phyloP scores from a whole-genome alignment of 2,113 vertebrate species.

The Plectropomus leopardus region DNA sequence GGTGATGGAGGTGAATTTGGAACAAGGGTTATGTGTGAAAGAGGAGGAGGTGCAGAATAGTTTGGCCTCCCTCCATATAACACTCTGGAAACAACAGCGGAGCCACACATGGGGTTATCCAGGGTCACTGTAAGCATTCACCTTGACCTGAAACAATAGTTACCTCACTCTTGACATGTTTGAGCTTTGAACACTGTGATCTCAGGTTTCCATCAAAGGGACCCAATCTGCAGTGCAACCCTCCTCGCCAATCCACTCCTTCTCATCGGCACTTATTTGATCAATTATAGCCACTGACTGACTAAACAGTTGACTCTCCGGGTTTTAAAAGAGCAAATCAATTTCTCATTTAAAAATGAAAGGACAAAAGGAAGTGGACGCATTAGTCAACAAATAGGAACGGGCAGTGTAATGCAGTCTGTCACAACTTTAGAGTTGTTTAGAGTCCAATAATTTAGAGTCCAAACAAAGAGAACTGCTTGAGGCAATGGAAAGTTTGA shows the following conservation, averaged over 20 bases:
- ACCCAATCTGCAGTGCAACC: neutral
- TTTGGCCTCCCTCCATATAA: constrained; percentile 43
- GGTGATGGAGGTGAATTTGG: neutral
- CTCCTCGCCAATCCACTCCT: constrained; percentile 1
- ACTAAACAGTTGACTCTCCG: constrained; percentile 48
- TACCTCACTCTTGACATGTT: neutral
- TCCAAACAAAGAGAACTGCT: neutral
- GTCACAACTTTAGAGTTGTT: constrained; percentile 6
- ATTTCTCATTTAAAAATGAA: constrained; percentile 68
- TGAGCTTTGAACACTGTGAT: neutral
- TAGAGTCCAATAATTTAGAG: too few species aligned
- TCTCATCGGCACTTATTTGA: constrained; percentile 40
- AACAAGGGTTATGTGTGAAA: neutral
- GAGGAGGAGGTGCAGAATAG: constrained; percentile 14
- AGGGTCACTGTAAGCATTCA: neutral
- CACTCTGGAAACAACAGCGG: constrained; percentile 41
- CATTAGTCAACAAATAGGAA: constrained; percentile 43
- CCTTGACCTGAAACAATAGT: constrained; percentile 1
- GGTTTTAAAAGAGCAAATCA: constrained; percentile 65
- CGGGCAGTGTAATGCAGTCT: neutral
- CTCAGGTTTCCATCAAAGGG: constrained; percentile 13
- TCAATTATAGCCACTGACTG: constrained; percentile 64
- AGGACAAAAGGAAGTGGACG: constrained; percentile 1
- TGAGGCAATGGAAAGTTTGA: neutral
- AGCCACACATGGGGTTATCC: neutral